Base-by-base conservation (phyloP, 2,113 vertebrate species). In the Nothocercus julius region DNA sequence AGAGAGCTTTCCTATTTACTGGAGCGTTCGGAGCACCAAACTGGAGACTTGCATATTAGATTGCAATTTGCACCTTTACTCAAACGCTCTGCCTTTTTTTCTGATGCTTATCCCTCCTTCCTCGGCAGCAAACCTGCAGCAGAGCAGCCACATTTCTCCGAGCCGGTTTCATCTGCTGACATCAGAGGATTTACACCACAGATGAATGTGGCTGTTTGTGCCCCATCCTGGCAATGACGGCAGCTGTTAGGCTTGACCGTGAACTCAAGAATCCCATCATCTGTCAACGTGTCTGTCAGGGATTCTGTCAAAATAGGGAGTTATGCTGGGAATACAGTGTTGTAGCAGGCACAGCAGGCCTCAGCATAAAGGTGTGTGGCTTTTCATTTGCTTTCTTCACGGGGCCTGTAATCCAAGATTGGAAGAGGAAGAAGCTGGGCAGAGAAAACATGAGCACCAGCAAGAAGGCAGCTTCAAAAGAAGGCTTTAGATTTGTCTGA, bases 31-130 rank as follows among this genome's bases (percentile, higher is more conserved):
- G 88, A 95, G 73, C 73, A 88, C 58, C 61, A 92, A 91, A 68
- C 85, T 40, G 64, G 34, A 75, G 64, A 72, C 76, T 95, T 92
- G 73, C 82, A 86, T 92, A 95, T 92, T 84, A 90, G 82, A 96
- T 88, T 68, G 53, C 34, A 86, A 92, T 96, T 97, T 94, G 88
- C 87, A 92, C 93, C 83, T 95, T 92, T 83, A 81, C 90, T 81
- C 51, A 91, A 94, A 80, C 28, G 56, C 27, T 79, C 83, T 88
- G 63, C n/a, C 42, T 72, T 94, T 89, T 91, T 85, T 93, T 47
- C 56, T 34, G 15, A 28, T 64, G 51, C 64, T 88, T 88, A 42
- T 9, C 13, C 62, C 78, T 44, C 42, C 42, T 78, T 68, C 32
- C 45, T 87, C 78, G 53, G 51, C 87, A 88, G 42, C 14, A 84